These are phyloP conservation scores for Tineola bisselliella DNA, from an alignment of 2,888 invertebrate species.

Conservation along the genomic window DNA sequence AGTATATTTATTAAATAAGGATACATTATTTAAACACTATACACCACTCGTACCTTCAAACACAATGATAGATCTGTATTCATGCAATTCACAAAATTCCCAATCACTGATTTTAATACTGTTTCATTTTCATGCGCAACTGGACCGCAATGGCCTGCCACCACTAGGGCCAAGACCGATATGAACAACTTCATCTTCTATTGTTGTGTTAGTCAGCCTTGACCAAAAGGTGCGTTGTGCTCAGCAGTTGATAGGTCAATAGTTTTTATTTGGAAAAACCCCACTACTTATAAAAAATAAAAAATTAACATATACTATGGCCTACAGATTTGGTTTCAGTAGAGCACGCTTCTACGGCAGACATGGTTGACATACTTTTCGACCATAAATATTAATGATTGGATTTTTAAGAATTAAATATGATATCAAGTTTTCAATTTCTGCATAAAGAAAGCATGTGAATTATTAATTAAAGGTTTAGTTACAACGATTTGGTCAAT, in stretches of 20 bases:
- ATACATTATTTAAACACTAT: neutral
- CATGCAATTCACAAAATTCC: constrained; percentile 48
- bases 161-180: constrained; percentile 41
- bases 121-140: constrained; percentile 39
- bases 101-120: constrained; percentile 37
- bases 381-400: constrained; percentile 11
- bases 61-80: constrained; percentile 55
- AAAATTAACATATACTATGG: constrained; percentile 11
- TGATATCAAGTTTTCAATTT: constrained; percentile 8
- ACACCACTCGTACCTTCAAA: constrained; percentile 40
- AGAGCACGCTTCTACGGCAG: neutral
- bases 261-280: constrained; percentile 58
- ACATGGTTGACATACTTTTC: constrained; percentile 11
- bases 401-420: neutral
- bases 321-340: neutral
- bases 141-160: constrained; percentile 37
- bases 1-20: no score
- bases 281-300: constrained; percentile 34
- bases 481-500: neutral
- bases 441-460: constrained; percentile 12
- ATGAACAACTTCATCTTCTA: constrained; percentile 46
- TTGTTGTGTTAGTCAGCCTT: constrained; percentile 27
- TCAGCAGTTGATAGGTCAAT: constrained; percentile 44
- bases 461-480: neutral
- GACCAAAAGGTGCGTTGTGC: constrained; percentile 49